Percentiles rank a stretch among this genome's conserved stretches.
phyloP scores from a whole-genome alignment of 2,888 invertebrate genomes.

The Seira musarum region DNA sequence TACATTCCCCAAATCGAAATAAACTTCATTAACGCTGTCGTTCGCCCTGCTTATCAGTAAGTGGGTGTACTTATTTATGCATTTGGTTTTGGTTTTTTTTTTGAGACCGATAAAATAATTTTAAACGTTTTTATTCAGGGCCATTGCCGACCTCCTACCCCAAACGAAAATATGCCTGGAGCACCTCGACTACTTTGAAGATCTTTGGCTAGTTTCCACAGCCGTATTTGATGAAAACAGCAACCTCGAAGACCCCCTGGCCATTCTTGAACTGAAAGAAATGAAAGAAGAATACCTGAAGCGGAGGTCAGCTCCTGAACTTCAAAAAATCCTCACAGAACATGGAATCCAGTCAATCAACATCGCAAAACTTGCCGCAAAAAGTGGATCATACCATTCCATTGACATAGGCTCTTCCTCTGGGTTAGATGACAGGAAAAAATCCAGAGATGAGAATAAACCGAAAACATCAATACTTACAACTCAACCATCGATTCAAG shows the following conservation, averaged over 20 bases:
- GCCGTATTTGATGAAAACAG: slow-evolving; percentile 43
- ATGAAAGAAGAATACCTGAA: slow-evolving; percentile 46
- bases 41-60: slow-evolving; percentile 49
- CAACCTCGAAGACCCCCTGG: slow-evolving; percentile 18
- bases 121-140: slow-evolving; percentile 22
- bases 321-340: slow-evolving; percentile 36
- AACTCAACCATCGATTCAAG: not conserved
- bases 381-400: slow-evolving; percentile 1
- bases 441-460: not conserved
- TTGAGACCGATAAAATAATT: too few species aligned
- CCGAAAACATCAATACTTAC: not conserved
- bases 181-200: slow-evolving; percentile 51
- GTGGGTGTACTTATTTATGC: not conserved
- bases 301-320: slow-evolving; percentile 21
- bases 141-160: slow-evolving; percentile 44
- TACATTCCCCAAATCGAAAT: slow-evolving; percentile 54
- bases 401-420: too few species aligned
- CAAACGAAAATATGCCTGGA: slow-evolving; percentile 36
- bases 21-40: slow-evolving; percentile 41
- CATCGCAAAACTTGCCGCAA: slow-evolving; percentile 28
- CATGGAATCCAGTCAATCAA: slow-evolving; percentile 33
- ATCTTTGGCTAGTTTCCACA: slow-evolving; percentile 52
- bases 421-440: not conserved
- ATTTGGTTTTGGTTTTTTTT: slow-evolving; percentile 5
- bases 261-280: slow-evolving; percentile 38